Percentiles rank a stretch among this genome's conserved stretches.
phyloP scores from a whole-genome alignment of 2,113 vertebrate species.

The Larimichthys polyactis region DNA sequence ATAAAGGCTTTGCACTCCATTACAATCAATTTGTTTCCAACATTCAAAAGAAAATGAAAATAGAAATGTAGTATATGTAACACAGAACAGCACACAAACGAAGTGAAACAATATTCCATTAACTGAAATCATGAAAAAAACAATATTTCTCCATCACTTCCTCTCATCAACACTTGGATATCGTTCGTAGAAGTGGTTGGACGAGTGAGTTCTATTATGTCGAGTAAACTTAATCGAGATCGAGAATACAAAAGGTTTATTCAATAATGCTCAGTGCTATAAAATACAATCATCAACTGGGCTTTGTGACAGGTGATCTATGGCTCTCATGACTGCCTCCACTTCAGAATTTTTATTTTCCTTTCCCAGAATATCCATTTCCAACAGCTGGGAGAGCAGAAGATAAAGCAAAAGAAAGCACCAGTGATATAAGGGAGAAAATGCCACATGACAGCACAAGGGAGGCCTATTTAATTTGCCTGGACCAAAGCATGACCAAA shows the following conservation, averaged over 20 bases:
- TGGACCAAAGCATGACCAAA: constrained; percentile 69
- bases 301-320: constrained; percentile 23
- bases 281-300: constrained; percentile 27
- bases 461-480: constrained; percentile 65
- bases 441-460: constrained; percentile 52
- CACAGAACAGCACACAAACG: not conserved
- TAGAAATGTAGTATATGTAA: not conserved
- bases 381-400: constrained; percentile 43
- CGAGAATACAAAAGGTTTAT: constrained; percentile 28
- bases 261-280: constrained; percentile 23
- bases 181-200: not conserved
- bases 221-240: constrained; percentile 26
- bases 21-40: not conserved
- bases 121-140: not conserved
- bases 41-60: not conserved
- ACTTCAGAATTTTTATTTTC: constrained; percentile 32
- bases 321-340: not conserved
- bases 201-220: constrained; percentile 37
- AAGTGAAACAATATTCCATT: not conserved
- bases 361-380: constrained; percentile 23
- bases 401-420: constrained; percentile 43
- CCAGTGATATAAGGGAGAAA: constrained; percentile 46
- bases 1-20: too few species aligned
- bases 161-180: constrained; percentile 3
- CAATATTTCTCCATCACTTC: not conserved